Conservation (phyloP, 2,113 vertebrate species). For the Carollia perspicillata region DNA sequence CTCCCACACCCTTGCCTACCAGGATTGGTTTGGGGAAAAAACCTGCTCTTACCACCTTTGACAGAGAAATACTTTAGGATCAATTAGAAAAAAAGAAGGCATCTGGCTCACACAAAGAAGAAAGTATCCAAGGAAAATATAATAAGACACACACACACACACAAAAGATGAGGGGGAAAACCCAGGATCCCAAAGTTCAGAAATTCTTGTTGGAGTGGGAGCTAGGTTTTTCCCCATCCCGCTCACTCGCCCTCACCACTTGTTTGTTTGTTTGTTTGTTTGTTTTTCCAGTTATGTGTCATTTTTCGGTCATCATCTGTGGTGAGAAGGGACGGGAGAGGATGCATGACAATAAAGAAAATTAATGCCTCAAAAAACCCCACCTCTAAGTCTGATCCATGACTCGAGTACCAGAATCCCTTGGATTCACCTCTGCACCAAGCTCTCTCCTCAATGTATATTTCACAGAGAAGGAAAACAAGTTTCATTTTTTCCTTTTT, state of each 20-base stretch:
- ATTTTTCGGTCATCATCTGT: neutral
- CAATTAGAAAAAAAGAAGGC: too few relatives aligned
- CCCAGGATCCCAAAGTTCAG: neutral
- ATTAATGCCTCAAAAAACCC: neutral
- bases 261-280: neutral
- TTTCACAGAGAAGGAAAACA: neutral
- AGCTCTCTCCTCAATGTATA: neutral
- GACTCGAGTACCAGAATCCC: neutral
- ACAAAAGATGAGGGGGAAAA: neutral
- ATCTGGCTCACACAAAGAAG: neutral
- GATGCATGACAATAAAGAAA: neutral
- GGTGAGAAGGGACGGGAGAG: neutral
- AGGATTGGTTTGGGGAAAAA: too few relatives aligned
- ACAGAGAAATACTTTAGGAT: too few relatives aligned
- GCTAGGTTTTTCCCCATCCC: neutral
- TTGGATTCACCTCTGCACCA: neutral
- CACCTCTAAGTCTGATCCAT: neutral
- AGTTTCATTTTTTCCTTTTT: neutral
- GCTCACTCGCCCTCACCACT: neutral
- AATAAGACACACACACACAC: neutral
- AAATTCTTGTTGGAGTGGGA: neutral
- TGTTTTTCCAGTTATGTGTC: neutral
- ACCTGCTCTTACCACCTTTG: too few relatives aligned
- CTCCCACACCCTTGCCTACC: too few relatives aligned
- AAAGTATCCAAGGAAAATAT: neutral